These are phyloP conservation scores for Scleropages formosus DNA, from an alignment of 2,797 vertebrate genomes.

Conservation along the genomic window DNA sequence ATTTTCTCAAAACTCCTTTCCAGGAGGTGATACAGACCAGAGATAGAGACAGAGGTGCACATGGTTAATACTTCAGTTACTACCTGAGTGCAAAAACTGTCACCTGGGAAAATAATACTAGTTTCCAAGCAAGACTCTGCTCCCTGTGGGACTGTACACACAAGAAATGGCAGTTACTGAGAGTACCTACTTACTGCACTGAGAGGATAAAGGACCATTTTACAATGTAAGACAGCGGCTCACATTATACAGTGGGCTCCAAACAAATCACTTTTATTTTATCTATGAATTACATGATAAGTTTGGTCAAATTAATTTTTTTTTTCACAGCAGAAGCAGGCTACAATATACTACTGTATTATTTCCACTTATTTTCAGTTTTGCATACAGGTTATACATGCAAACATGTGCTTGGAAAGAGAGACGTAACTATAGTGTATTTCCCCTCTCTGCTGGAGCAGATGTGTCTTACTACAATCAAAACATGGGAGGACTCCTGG, in stretches of 20 bases:
- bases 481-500: constrained; percentile 43
- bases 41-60: constrained; percentile 42
- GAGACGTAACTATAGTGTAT: constrained; percentile 1
- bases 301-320: background rate
- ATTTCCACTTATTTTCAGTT: background rate
- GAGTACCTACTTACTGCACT: constrained; percentile 25
- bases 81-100: constrained; percentile 60
- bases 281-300: background rate
- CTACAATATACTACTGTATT: background rate
- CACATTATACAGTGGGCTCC: background rate
- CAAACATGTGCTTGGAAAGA: background rate
- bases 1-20: background rate
- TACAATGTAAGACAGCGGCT: background rate
- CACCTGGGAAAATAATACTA: constrained; percentile 49
- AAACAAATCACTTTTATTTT: background rate
- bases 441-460: background rate
- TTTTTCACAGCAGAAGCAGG: background rate
- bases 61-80: constrained; percentile 60
- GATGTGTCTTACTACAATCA: constrained; percentile 23
- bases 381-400: background rate
- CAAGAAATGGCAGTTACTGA: constrained; percentile 50
- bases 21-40: background rate
- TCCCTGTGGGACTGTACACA: constrained; percentile 52
- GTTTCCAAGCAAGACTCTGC: constrained; percentile 47
- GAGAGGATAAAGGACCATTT: background rate